Conservation (phyloP, 2,797 vertebrate genomes). For the Anguilla marmorata region DNA sequence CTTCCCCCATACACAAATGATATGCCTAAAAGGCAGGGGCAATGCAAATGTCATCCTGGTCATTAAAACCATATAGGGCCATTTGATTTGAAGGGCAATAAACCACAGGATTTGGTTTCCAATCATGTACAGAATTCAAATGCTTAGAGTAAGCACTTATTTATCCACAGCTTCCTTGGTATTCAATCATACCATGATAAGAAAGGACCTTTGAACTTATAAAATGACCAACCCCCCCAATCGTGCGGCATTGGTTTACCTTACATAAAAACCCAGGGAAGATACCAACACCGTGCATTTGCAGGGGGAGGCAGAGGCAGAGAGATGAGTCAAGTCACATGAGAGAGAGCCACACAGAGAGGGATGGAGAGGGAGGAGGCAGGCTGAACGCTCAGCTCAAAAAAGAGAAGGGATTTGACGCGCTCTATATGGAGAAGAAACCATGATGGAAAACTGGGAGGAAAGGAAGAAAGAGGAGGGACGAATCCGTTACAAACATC, state of each 20-base stretch:
- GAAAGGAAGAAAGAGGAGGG: constrained; percentile 13
- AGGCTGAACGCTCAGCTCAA: no score
- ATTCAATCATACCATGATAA: background rate
- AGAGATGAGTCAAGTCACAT: constrained; percentile 1
- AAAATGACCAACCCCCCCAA: background rate
- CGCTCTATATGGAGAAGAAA: background rate
- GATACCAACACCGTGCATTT: background rate
- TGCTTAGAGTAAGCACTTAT: background rate
- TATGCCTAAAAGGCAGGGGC: background rate
- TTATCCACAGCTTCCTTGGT: background rate
- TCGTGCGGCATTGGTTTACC: background rate
- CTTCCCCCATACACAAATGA: background rate
- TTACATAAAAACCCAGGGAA: background rate
- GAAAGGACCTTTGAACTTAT: constrained; percentile 3
- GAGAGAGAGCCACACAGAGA: background rate
- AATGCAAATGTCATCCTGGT: background rate
- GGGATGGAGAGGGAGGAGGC: background rate
- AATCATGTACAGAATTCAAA: background rate
- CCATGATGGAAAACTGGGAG: background rate
- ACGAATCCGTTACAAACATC: background rate
- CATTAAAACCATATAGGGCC: background rate
- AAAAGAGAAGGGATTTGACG: background rate
- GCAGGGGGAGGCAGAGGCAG: background rate
- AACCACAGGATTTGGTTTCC: background rate
- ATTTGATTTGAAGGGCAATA: background rate